phyloP scores from a whole-genome alignment of 1,140 invertebrate genomes.

The Stegodyphus dumicola region DNA sequence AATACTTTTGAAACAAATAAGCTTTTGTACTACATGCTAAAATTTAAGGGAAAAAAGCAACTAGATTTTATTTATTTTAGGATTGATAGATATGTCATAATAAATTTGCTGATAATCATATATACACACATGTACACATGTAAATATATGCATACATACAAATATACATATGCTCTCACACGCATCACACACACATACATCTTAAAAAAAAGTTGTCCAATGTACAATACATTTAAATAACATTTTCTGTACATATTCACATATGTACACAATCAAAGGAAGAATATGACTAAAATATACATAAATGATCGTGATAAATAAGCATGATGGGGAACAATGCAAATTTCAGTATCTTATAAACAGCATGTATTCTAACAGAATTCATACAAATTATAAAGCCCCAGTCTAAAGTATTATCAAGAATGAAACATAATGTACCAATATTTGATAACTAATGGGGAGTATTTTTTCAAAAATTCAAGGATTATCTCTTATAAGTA shows the following conservation, averaged over 20 bases:
- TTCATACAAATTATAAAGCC: background rate
- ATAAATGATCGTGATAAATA: conserved; percentile 45
- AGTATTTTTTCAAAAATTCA: background rate
- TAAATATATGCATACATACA: conserved; percentile 21
- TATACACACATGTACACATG: conserved; percentile 6
- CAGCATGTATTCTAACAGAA: background rate
- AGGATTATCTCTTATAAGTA: background rate
- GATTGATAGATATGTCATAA: conserved; percentile 12
- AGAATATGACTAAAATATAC: conserved; percentile 23
- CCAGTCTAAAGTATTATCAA: too few relatives aligned
- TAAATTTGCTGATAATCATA: conserved; percentile 17
- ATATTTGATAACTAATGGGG: too few relatives aligned
- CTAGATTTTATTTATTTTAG: background rate
- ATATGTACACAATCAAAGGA: conserved; percentile 35
- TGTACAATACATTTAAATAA: conserved; percentile 47
- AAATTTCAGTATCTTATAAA: background rate
- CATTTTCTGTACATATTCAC: conserved; percentile 28
- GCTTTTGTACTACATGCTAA: background rate
- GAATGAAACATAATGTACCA: too few relatives aligned
- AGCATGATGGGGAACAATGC: background rate
- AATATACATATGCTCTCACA: too few relatives aligned
- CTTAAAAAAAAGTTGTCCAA: conserved; percentile 10
- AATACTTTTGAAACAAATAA: background rate
- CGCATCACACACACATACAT: background rate
- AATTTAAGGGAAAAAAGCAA: background rate